A percentile compares a stretch with the other conserved stretches of the same genome.
These are phyloP conservation scores for Mimumesa dahlbomi DNA, from an alignment of 2,888 invertebrate genomes.

Conservation along the genomic window DNA sequence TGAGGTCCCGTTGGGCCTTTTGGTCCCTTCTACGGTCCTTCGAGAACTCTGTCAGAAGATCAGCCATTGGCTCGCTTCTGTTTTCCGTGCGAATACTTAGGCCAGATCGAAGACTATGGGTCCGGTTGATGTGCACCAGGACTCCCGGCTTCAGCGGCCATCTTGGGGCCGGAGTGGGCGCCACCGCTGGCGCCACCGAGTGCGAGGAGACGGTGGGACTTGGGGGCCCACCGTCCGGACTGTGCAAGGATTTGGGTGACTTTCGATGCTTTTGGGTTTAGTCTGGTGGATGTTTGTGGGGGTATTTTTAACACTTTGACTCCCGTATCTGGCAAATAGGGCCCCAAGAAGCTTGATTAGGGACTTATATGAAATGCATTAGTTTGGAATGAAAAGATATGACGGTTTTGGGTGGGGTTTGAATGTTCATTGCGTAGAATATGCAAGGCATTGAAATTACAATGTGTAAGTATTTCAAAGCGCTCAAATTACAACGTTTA, in stretches of 20 bases:
- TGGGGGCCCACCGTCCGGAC: constrained; percentile 81
- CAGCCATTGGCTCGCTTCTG: constrained; percentile 41
- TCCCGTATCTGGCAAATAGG: too few species aligned
- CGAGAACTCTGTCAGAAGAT: constrained; percentile 42
- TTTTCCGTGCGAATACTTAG: constrained; percentile 67
- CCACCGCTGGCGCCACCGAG: constrained; percentile 61
- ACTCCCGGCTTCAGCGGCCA: constrained; percentile 96
- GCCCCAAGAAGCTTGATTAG: too few species aligned
- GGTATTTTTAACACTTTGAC: too few species aligned
- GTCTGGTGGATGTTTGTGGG: too few species aligned
- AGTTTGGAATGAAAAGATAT: too few species aligned
- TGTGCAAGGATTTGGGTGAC: constrained; percentile 67
- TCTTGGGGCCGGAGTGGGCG: constrained; percentile 83
- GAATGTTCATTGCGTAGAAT: too few species aligned
- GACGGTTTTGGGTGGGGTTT: too few species aligned
- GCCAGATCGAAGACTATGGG: constrained; percentile 84
- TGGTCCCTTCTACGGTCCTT: constrained; percentile 54
- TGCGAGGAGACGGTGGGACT: constrained; percentile 76
- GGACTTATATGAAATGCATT: too few species aligned
- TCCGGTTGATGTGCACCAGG: constrained; percentile 92
- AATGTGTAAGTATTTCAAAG: too few species aligned
- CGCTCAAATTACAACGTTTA: too few species aligned
- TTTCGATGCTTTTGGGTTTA: too few species aligned
- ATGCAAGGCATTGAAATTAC: too few species aligned
- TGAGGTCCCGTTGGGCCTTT: constrained; percentile 39